A percentile compares a stretch with the other conserved stretches of the same genome.
Evolutionary conservation across 1,140 invertebrate genomes (phyloP).

Genomic region (Whitmania pigra): DNA sequence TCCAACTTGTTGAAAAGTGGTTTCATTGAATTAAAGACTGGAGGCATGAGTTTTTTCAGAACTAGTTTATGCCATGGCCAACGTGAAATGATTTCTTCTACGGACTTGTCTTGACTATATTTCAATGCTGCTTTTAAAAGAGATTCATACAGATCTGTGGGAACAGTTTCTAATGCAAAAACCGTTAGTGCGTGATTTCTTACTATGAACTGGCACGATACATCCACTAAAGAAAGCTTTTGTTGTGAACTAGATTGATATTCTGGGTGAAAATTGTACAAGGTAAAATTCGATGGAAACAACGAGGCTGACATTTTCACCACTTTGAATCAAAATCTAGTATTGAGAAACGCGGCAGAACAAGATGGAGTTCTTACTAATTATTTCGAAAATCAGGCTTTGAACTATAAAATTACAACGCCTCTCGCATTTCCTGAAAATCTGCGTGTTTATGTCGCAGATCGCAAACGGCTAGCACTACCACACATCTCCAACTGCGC

Average conservation of each 20-base stretch:
- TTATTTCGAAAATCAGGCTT: not conserved
- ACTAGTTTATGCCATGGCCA: slow-evolving; percentile 31
- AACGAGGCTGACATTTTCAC: not conserved
- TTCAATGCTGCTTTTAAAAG: slow-evolving; percentile 33
- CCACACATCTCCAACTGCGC: too few relatives aligned
- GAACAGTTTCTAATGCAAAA: slow-evolving; percentile 26
- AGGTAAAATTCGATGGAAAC: slow-evolving; percentile 9
- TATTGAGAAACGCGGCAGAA: not conserved
- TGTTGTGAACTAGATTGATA: slow-evolving; percentile 4
- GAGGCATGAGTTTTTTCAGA: slow-evolving; percentile 30
- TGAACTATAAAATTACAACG: not conserved
- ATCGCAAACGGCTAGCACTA: too few relatives aligned
- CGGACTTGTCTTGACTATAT: slow-evolving; percentile 29
- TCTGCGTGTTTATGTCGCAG: too few relatives aligned
- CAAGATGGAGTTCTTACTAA: not conserved
- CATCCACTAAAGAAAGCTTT: not conserved
- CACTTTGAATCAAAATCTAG: slow-evolving; percentile 24
- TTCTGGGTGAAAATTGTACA: slow-evolving; percentile 4
- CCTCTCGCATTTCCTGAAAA: too few relatives aligned
- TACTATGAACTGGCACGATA: not conserved
- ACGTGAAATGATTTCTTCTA: slow-evolving; percentile 29
- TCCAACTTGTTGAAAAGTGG: slow-evolving; percentile 29
- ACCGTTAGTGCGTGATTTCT: not conserved
- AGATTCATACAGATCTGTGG: slow-evolving; percentile 29
- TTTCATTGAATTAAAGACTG: slow-evolving; percentile 28